Percentiles rank a stretch among this genome's conserved stretches.
Conservation (phyloP, 2,113 vertebrate species). For the Xerus inauris region DNA sequence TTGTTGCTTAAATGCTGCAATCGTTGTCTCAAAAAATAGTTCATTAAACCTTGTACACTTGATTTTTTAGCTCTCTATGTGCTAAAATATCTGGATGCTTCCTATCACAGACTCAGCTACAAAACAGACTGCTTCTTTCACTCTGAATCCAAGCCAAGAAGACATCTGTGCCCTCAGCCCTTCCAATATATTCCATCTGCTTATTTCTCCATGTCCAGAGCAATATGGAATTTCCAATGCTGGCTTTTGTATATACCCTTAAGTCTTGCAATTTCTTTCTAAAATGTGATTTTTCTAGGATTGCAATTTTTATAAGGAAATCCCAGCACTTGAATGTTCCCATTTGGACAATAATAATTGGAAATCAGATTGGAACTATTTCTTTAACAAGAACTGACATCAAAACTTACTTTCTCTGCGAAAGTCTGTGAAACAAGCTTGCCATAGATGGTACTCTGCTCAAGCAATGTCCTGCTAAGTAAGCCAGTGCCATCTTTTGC, state of each 20-base stretch:
- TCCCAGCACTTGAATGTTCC: background rate
- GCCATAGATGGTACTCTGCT: background rate
- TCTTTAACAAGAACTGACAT: background rate
- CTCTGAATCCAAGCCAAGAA: constrained; percentile 71
- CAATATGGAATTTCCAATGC: constrained; percentile 66
- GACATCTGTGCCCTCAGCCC: constrained; percentile 73
- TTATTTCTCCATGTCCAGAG: constrained; percentile 54
- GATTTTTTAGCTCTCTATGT: background rate
- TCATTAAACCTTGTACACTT: background rate
- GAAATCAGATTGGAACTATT: constrained; percentile 31
- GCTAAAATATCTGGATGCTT: constrained; percentile 32
- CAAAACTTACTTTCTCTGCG: constrained; percentile 28
- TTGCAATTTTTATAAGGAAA: constrained; percentile 66
- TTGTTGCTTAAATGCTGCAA: constrained; percentile 47
- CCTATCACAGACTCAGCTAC: constrained; percentile 19
- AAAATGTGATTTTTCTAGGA: constrained; percentile 51
- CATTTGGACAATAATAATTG: constrained; percentile 35
- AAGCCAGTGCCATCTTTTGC: constrained; percentile 26
- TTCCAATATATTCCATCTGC: constrained; percentile 77
- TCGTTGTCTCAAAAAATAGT: constrained; percentile 36
- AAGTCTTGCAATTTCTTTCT: background rate
- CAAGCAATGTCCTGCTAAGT: background rate
- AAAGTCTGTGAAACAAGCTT: background rate
- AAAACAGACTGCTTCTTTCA: constrained; percentile 57
- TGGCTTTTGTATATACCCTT: constrained; percentile 63